Base-by-base conservation (phyloP, 1,140 invertebrate species). In the Drosophila athabasca region DNA sequence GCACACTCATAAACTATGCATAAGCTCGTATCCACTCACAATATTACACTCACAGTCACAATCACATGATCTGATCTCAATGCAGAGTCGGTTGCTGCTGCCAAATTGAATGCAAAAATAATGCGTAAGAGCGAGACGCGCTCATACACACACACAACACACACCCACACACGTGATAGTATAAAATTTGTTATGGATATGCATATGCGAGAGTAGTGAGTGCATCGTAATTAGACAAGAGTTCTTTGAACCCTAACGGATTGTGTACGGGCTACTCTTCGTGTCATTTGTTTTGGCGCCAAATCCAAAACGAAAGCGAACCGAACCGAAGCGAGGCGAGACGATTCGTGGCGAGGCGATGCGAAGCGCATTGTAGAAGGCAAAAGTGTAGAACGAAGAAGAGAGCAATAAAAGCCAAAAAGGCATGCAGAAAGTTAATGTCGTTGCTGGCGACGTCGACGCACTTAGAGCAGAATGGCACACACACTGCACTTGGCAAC, bases 221-320 rank as follows among this genome's bases (percentile, higher is more conserved):
- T 69, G 74, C 69, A 51, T 65, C 61, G 73, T 87, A 85, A 87
- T 87, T 85, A 88, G 84, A 65, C 64, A 69, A 79, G 72, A 88
- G 83, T 88, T 88, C 83, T 76, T 88, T 88, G 83, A 88, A 88
- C 83, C 76, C 67, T 79, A 76, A 88, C 79, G 79, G 79, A 26
- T 71, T 79, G 35, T 39, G 35, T 39, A 39, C 35, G 35, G 35
- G 35, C 35, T 39, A 39, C 35, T 39, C 35, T 39, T 39, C 35
- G 35, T 76, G 66, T 54, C 70, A 50, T 79, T 81, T 84, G 67
- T 88, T 88, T 87, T 83, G 78, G 83, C 83, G 83, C 84, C 79
- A 88, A 87, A 79, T 75, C 55, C 55, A 60, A 62, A 83, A 54
- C 57, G 83, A 88, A 81, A 72, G 67, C 66, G 44, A 76, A 43